Percentiles rank a stretch among this genome's conserved stretches.
Evolutionary conservation across 2,888 invertebrate genomes (phyloP).

Genomic region (Oconnorella tubifera): DNA sequence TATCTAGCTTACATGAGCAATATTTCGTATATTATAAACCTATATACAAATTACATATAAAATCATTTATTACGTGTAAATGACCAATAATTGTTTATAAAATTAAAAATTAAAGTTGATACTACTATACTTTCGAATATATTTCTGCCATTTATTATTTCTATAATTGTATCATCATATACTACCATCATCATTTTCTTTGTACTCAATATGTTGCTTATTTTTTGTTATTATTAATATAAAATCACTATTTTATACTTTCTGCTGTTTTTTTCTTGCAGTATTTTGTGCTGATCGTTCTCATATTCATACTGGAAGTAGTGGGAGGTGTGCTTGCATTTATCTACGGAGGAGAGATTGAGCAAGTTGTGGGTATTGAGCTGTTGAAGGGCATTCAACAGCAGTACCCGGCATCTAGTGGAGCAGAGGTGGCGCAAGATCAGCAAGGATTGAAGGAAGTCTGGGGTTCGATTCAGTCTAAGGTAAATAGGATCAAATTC

Average conservation of each 20-base stretch:
- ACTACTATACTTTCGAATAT: no score
- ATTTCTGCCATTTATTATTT: no score
- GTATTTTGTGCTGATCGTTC: conserved; percentile 36
- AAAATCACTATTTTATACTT: neutral
- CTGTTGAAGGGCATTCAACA: conserved; percentile 23
- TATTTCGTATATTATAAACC: no score
- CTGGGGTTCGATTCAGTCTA: conserved; percentile 31
- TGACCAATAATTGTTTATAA: no score
- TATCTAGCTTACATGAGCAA: no score
- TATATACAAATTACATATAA: no score
- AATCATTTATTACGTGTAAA: no score
- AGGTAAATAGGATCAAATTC: conserved; percentile 16
- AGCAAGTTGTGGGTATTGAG: conserved; percentile 19
- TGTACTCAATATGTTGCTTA: neutral
- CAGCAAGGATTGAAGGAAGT: conserved; percentile 18
- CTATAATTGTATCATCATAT: no score
- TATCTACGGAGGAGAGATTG: conserved; percentile 31
- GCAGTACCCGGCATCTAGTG: conserved; percentile 16
- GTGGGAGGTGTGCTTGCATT: conserved; percentile 36
- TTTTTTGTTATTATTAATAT: neutral
- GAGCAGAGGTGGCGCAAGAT: conserved; percentile 17
- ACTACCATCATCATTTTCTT: no score
- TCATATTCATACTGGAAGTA: conserved; percentile 36
- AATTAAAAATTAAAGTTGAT: no score
- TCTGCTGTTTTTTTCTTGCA: conserved; percentile 21